Conservation (phyloP, 1,140 invertebrate species). For the Achroia grisella region DNA sequence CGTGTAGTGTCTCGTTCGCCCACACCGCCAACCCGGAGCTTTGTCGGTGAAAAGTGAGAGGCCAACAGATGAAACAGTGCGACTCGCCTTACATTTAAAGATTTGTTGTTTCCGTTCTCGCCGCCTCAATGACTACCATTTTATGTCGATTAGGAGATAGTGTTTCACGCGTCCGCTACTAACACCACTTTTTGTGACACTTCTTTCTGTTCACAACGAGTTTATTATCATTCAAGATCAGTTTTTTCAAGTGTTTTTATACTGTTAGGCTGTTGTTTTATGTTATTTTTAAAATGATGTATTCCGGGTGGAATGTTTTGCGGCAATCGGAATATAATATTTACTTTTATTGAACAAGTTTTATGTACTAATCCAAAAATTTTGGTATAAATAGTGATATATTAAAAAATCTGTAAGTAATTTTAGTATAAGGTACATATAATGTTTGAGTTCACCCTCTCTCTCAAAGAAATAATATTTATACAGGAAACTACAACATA, state of each 20-base stretch:
- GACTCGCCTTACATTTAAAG: conserved; percentile 54
- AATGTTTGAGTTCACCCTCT: conserved; percentile 11
- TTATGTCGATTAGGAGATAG: conserved; percentile 69
- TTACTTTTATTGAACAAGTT: too few relatives aligned
- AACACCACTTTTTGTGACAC: conserved; percentile 67
- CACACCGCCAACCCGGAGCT: conserved; percentile 12
- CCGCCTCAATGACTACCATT: conserved; percentile 68
- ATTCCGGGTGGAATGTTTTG: conserved; percentile 6
- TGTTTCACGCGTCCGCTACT: conserved; percentile 67
- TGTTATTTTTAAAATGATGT: conserved; percentile 10
- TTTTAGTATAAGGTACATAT: too few relatives aligned
- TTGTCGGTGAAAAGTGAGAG: conserved; percentile 49
- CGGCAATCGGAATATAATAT: background rate
- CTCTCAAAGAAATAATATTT: conserved; percentile 32
- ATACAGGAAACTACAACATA: conserved; percentile 54
- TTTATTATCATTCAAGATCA: conserved; percentile 61
- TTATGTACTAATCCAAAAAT: too few relatives aligned
- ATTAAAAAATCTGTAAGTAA: too few relatives aligned
- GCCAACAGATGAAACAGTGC: conserved; percentile 30
- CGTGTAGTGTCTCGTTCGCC: conserved; percentile 6
- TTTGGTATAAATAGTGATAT: too few relatives aligned
- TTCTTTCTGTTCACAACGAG: conserved; percentile 56
- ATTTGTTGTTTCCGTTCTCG: conserved; percentile 66
- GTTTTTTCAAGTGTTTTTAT: conserved; percentile 24
- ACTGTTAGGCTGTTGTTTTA: conserved; percentile 15